A percentile compares a stretch with the other conserved stretches of the same genome.
phyloP scores from a whole-genome alignment of 1,140 invertebrate species.

The Lepidurus apus region DNA sequence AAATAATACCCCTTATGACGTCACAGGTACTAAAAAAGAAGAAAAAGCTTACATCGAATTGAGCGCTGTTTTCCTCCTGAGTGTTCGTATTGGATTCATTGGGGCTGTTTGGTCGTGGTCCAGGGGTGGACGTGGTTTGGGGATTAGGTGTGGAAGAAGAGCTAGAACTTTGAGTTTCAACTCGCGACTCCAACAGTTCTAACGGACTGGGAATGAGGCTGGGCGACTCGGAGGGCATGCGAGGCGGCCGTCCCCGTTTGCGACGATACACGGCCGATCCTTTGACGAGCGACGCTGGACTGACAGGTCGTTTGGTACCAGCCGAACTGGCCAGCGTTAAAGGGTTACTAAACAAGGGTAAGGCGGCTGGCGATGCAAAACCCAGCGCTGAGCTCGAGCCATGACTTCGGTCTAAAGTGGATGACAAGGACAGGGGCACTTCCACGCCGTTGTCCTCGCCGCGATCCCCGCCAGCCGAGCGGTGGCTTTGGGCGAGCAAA shows the following conservation, averaged over 20 bases:
- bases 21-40: no score
- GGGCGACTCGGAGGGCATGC: not conserved
- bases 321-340: constrained; percentile 11
- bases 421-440: not conserved
- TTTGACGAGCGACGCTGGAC: not conserved
- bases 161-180: not conserved
- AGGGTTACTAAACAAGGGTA: constrained; percentile 29
- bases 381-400: constrained; percentile 24
- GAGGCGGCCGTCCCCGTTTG: not conserved
- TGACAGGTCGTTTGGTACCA: not conserved
- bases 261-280: not conserved
- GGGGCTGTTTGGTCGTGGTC: constrained; percentile 10
- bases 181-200: not conserved
- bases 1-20: not conserved
- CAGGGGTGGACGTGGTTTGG: not conserved
- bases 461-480: not conserved
- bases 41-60: not conserved
- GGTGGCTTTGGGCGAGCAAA: not conserved
- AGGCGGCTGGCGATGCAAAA: constrained; percentile 23
- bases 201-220: not conserved
- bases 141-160: not conserved
- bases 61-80: constrained; percentile 4
- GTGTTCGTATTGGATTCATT: not conserved
- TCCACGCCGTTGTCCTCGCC: constrained; percentile 10
- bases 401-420: not conserved